Conservation (phyloP, 2,888 invertebrate species). For the Nycteola revayana region DNA sequence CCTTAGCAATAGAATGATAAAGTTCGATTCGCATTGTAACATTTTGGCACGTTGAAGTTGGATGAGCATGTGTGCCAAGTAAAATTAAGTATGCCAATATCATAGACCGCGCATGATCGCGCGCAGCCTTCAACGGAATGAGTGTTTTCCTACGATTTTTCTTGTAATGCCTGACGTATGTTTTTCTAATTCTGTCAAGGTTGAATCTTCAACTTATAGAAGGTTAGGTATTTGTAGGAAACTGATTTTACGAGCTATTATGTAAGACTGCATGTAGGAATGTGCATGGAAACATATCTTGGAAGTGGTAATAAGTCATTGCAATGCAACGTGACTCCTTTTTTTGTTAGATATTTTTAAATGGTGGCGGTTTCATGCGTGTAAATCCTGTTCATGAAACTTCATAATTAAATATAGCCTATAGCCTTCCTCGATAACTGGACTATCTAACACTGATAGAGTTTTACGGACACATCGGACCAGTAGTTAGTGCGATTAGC, state of each 20-base stretch:
- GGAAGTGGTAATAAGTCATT: too few species aligned
- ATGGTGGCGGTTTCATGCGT: too few species aligned
- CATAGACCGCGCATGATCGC: conserved; percentile 72
- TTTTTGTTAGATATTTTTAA: too few species aligned
- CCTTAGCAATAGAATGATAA: background rate
- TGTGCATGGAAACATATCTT: too few species aligned
- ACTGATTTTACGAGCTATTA: background rate
- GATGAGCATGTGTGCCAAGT: conserved; percentile 72
- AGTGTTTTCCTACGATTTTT: conserved; percentile 77
- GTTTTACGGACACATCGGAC: too few species aligned
- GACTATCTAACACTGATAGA: too few species aligned
- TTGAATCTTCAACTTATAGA: conserved; percentile 15
- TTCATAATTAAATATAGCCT: too few species aligned
- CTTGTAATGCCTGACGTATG: conserved; percentile 52
- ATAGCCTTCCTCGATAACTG: too few species aligned
- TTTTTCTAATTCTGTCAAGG: conserved; percentile 71
- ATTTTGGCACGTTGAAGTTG: conserved; percentile 47
- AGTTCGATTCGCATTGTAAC: conserved; percentile 1
- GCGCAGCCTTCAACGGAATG: conserved; percentile 67
- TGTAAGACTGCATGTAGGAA: too few species aligned
- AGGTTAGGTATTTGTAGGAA: background rate
- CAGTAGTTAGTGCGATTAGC: too few species aligned
- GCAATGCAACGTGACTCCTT: too few species aligned
- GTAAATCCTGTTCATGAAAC: too few species aligned
- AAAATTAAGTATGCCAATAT: conserved; percentile 80